These are phyloP conservation scores for Melieria crassipennis DNA, from an alignment of 2,888 invertebrate genomes.

Conservation along the genomic window DNA sequence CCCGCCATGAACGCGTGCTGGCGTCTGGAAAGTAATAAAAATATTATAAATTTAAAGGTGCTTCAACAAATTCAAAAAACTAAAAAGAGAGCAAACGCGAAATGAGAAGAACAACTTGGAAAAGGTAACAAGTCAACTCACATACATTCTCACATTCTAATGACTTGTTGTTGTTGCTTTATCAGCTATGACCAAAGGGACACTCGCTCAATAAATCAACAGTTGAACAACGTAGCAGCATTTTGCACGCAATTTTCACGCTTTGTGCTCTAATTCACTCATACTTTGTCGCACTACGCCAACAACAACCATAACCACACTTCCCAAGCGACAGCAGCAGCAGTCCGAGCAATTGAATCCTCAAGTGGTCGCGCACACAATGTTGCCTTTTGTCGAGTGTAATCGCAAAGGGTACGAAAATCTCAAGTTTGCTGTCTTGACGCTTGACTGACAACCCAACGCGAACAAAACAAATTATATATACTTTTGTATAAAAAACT, in stretches of 20 bases:
- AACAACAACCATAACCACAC: too few relatives aligned
- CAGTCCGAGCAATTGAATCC: too few relatives aligned
- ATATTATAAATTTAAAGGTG: not conserved
- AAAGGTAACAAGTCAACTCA: not conserved
- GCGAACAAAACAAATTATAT: too few relatives aligned
- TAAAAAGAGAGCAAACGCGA: not conserved
- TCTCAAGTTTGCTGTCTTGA: constrained; percentile 18
- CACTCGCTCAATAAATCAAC: not conserved
- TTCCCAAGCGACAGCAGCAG: too few relatives aligned
- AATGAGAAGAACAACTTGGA: not conserved
- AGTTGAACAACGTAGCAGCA: not conserved
- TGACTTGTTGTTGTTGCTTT: not conserved
- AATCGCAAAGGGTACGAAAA: not conserved
- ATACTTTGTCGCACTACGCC: too few relatives aligned
- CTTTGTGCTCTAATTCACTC: not conserved
- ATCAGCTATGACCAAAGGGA: not conserved
- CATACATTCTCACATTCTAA: not conserved
- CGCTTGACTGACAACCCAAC: constrained; percentile 22
- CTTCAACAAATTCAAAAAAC: not conserved
- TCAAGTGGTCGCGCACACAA: too few relatives aligned
- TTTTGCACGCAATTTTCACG: constrained; percentile 24
- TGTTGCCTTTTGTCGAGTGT: not conserved
- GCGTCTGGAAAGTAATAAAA: constrained; percentile 69
- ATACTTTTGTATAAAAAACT: too few relatives aligned
- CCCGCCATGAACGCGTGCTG: constrained; percentile 70